Evolutionary conservation across 2,797 vertebrate genomes (phyloP).

Genomic region (Odontamblyopus lacepedii): DNA sequence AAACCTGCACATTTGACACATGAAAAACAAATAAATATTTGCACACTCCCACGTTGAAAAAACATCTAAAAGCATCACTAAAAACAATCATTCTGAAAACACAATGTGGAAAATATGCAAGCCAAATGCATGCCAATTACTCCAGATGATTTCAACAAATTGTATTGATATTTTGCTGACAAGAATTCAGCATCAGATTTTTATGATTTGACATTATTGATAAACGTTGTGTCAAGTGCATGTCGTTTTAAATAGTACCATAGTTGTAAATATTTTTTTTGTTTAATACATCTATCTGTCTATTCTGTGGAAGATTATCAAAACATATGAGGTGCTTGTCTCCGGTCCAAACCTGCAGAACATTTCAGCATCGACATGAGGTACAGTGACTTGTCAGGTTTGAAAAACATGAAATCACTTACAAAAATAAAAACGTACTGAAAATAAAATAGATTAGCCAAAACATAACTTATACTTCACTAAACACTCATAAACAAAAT

Average conservation of each 20-base stretch:
- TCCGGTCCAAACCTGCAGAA: conserved; percentile 78
- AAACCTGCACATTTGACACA: conserved; percentile 83
- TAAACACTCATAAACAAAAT: conserved; percentile 94
- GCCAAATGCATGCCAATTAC: conserved; percentile 58
- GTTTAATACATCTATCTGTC: conserved; percentile 37
- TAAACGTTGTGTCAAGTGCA: conserved; percentile 66
- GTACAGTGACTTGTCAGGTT: conserved; percentile 89
- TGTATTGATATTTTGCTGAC: conserved; percentile 45
- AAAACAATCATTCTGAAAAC: conserved; percentile 77
- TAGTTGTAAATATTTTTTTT: conserved; percentile 32
- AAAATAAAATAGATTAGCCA: conserved; percentile 76
- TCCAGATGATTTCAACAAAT: conserved; percentile 41
- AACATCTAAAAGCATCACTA: conserved; percentile 83
- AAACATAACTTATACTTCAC: conserved; percentile 97
- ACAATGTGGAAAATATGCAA: conserved; percentile 57
- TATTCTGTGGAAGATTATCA: conserved; percentile 49
- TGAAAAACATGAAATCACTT: conserved; percentile 86
- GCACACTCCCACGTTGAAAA: conserved; percentile 88
- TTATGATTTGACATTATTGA: conserved; percentile 45
- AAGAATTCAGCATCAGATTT: conserved; percentile 53
- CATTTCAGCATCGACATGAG: conserved; percentile 87
- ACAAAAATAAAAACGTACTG: conserved; percentile 68
- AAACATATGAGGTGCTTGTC: conserved; percentile 70
- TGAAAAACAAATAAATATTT: conserved; percentile 89
- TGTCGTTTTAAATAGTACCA: conserved; percentile 59